A percentile compares a stretch with the other conserved stretches of the same genome.
phyloP scores from a whole-genome alignment of 2,797 vertebrate genomes.

The Enteromius argenteus region DNA sequence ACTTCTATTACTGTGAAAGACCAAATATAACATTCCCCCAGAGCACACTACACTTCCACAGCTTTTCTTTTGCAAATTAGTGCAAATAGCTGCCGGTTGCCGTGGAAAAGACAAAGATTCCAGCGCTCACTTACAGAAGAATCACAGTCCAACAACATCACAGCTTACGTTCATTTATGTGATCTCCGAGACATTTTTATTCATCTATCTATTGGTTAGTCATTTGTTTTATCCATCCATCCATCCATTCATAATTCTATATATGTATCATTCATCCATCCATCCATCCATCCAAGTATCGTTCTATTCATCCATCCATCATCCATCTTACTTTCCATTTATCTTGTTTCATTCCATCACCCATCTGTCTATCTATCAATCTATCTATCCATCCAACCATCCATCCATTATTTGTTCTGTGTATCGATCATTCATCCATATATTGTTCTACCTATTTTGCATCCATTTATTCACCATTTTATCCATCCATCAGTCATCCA shows the following conservation, averaged over 20 bases:
- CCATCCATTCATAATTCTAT: neutral
- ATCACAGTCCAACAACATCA: neutral
- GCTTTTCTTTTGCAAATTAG: constrained; percentile 86
- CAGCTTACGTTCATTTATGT: neutral
- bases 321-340: neutral
- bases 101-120: constrained; percentile 74
- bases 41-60: constrained; percentile 87
- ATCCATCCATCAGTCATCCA: neutral
- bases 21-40: constrained; percentile 88
- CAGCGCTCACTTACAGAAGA: constrained; percentile 59
- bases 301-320: neutral
- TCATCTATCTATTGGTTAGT: neutral
- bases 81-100: constrained; percentile 83
- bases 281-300: neutral
- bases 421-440: neutral
- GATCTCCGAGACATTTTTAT: neutral
- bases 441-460: neutral
- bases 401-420: neutral
- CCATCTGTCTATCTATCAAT: neutral
- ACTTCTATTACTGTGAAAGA: constrained; percentile 94
- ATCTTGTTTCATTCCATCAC: neutral
- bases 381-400: neutral
- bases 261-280: neutral
- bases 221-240: neutral
- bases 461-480: neutral